Evolutionary conservation across 2,113 vertebrate species (phyloP), one percentile per base, ranked within the genome.

Genomic region (Muntiacus reevesi): DNA sequence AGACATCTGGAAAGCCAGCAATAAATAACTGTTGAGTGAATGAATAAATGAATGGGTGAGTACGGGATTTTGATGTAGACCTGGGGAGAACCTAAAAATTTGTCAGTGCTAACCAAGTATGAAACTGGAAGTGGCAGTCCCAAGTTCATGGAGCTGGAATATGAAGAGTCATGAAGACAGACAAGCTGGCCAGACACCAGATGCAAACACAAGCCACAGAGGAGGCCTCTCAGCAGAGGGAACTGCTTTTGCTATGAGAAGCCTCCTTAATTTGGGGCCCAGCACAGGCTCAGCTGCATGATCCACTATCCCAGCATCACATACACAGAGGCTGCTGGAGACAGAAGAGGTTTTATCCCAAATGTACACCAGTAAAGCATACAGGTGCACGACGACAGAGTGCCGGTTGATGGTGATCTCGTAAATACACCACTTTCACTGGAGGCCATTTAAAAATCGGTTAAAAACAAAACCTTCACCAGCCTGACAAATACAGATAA

Each of bases 381-480:
- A 74, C n/a, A 71, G 8, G 17, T 43, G 11, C 57, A 36, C 19
- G 9, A 8, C 21, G n/a, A 21, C 1, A 15, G 67, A 16, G 2
- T 15, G 27, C 89, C 50, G 12, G 25, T 40, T 21, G 0, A 13
- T 25, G 33, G 36, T 45, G 33, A 89, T 9, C 94, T 52, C 6
- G 92, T 88, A 43, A 45, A 71, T 7, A 6, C 1, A 8, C 5
- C 33, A 30, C 54, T 79, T 60, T n/a, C 43, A 57, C 90, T 16
- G 45, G 23, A 76, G 47, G 5, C 40, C 40, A 5, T 55, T 94
- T 54, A 76, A 92, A 96, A 78, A 12, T 59, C 19, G 19, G 12
- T 83, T 85, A 62, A 62, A 78, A 95, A 89, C 83, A 87, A 94
- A 79, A 43, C 10, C 11, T 45, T 40, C 85, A 23, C 52, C 79